Evolutionary conservation across 2,113 vertebrate species (phyloP), one percentile per base, ranked within the genome.

Genomic region (Loxodonta africana): DNA sequence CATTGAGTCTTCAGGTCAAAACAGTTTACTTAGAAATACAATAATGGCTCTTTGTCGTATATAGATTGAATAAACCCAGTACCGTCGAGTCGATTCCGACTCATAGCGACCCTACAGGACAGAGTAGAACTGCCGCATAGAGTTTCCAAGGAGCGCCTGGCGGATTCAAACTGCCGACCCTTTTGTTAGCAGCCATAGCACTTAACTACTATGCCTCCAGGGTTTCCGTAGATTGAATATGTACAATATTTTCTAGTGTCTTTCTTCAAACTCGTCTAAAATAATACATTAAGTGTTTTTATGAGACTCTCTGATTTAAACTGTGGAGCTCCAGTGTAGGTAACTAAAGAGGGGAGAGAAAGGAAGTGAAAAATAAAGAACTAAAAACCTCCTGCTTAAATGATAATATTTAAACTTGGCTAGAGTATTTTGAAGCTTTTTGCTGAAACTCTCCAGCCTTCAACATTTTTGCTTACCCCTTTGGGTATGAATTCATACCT

Each of bases 391-490:
- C 57, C 41, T 76, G 12, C n/a, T 74, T 84, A 77, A 93, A 80
- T 20, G 83, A 33, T 73, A 44, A 30, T 77, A 62, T 86, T 86
- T 83, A 48, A 23, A 77, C 23, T 84, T 15, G 78, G 76, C 6
- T 41, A 74, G n/a, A 25, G 71, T 78, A 46, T 6, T 92, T 51
- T 62, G 15, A 95, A 37, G 2, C 8, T 51, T 90, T 46, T 7
- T 86, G 26, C 60, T 71, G n/a, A 71, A 91, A 74, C 18, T 21
- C 33, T 57, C 30, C 25, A 82, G 74, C 18, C 60, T 63, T 91
- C 7, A 87, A 88, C n/a, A 51, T 95, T 91, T 93, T 94, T 83
- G 8, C n/a, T 90, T 96, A 85, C 8, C 21, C 15, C 23, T 90
- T 63, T 82, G 63, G 78, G 83, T 23, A 78, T 51, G 17, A 92